Conservation (phyloP, 2,113 vertebrate genomes). For the Tachysurus fulvidraco region DNA sequence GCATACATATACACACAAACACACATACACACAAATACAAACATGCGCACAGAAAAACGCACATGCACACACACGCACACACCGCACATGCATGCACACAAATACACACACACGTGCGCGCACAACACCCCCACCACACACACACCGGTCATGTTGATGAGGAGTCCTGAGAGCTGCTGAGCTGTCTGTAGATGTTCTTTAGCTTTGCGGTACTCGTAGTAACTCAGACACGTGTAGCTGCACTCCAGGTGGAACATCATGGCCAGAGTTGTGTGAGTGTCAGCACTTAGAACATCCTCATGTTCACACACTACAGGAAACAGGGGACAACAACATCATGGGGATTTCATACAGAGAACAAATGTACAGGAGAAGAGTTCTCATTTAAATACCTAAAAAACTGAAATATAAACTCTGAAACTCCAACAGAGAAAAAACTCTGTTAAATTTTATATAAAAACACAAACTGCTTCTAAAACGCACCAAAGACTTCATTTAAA, state of each 20-base stretch:
- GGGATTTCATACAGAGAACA: neutral
- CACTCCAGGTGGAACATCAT: conserved; percentile 92
- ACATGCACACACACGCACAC: too few relatives aligned
- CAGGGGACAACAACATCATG: neutral
- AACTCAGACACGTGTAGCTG: conserved; percentile 82
- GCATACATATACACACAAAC: too few relatives aligned
- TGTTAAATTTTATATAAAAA: neutral
- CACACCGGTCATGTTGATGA: conserved; percentile 83
- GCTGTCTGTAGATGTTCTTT: conserved; percentile 81
- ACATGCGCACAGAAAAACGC: too few relatives aligned
- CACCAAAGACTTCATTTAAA: neutral
- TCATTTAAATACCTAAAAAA: too few relatives aligned
- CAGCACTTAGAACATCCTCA: conserved; percentile 67
- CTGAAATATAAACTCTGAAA: too few relatives aligned
- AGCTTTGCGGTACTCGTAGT: conserved; percentile 89
- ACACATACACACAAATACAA: too few relatives aligned
- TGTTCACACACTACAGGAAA: conserved; percentile 73
- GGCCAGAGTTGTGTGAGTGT: conserved; percentile 71
- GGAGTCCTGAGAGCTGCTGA: conserved; percentile 78
- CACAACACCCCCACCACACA: too few relatives aligned
- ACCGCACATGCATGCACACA: too few relatives aligned
- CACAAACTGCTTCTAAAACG: neutral
- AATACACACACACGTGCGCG: neutral
- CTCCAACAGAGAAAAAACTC: neutral
- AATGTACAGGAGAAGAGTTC: too few relatives aligned